Base-by-base conservation (phyloP, 1,140 invertebrate species). In the Sycophila sp. region DNA sequence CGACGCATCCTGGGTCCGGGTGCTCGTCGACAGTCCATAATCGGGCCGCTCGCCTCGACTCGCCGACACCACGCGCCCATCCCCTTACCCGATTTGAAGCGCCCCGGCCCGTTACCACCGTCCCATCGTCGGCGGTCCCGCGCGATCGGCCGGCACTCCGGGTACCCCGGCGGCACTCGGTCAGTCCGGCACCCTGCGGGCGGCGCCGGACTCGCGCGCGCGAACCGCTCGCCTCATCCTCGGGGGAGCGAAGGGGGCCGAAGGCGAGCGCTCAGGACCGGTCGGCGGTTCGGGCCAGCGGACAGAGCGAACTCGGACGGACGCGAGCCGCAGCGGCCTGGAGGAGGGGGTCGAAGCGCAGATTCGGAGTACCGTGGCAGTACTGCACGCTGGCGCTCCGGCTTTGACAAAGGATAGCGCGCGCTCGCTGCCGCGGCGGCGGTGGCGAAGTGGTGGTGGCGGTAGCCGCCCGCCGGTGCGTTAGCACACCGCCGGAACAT, bases 391-490 rank as follows among this genome's bases (percentile, higher is more conserved):
- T 76, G 51, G 8, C 30, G 26, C 56, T 47, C 22, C 58, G 47
- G 78, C 78, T 83, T 84, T 82, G 82, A 81, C 81, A 80, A 80
- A 76, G 79, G 82, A 77, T 82, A 80, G 80, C 80, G 70, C 73
- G 74, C 69, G 49, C 69, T 65, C 49, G 36, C 59, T 64, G 11
- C 15, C 24, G 10, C 10, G 40, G 60, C 60, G 47, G 60, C n/a
- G 32, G 17, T 19, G 38, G 63, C 47, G 63, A 10, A 15, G 79
- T 79, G 78, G 80, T 77, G 77, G 80, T 76, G 81, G 78, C 81
- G 77, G 75, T 70, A 74, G 75, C 80, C 75, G 76, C 78, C 77
- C 78, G 79, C 78, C 73, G 74, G 76, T 74, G 72, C 73, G 59
- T 71, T 74, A 68, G 70, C 62, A 71, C 73, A 77, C 60, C 69